These are phyloP conservation scores for Brachionichthys hirsutus DNA, from an alignment of 2,113 vertebrate genomes.

Conservation along the genomic window DNA sequence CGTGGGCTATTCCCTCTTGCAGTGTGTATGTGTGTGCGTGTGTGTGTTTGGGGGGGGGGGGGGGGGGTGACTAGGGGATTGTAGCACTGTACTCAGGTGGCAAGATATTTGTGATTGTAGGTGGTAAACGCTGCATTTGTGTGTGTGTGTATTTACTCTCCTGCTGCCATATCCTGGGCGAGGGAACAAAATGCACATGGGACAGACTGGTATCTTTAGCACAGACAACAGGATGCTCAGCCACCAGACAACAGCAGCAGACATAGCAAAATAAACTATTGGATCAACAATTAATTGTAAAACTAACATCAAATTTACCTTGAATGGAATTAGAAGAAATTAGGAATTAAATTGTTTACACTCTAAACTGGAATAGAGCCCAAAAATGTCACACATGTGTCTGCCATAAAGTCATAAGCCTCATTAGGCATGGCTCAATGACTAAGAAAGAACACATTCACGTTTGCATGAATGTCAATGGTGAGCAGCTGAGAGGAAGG, in stretches of 20 bases:
- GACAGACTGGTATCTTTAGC: constrained; percentile 48
- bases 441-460: constrained; percentile 36
- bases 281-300: constrained; percentile 12
- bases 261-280: background rate
- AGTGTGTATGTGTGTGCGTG: constrained; percentile 16
- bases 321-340: constrained; percentile 12
- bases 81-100: constrained; percentile 39
- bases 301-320: constrained; percentile 7
- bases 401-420: constrained; percentile 30
- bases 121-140: no score
- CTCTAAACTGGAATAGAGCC: constrained; percentile 23
- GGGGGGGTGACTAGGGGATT: no score
- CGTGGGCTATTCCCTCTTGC: constrained; percentile 57
- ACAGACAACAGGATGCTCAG: constrained; percentile 57
- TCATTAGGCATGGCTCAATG: constrained; percentile 39
- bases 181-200: constrained; percentile 37
- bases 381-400: constrained; percentile 15
- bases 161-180: constrained; percentile 34
- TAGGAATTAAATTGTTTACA: constrained; percentile 13
- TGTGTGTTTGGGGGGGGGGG: constrained; percentile 10
- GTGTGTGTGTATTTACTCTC: constrained; percentile 20
- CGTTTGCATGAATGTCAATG: constrained; percentile 44
- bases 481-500: constrained; percentile 27
- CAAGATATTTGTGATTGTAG: constrained; percentile 34
- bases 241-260: constrained; percentile 12